Evolutionary conservation across 2,888 invertebrate species (phyloP).

Genomic region (Parascotia fuliginaria): DNA sequence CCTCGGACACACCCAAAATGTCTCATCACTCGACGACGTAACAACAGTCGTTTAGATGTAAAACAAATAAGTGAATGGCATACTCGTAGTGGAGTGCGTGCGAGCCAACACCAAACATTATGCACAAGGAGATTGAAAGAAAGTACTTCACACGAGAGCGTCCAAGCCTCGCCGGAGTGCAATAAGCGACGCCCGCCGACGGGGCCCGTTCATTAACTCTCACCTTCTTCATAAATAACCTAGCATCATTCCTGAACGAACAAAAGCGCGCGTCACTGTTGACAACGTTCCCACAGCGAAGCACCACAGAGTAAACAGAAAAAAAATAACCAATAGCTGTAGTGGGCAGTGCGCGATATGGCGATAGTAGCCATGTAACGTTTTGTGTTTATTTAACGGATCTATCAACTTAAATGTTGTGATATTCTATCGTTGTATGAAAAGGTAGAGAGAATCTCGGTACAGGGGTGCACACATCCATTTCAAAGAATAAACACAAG

Average conservation of each 20-base stretch:
- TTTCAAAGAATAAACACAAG: slow-evolving; percentile 81
- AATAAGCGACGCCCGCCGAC: slow-evolving; percentile 79
- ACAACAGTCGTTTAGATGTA: slow-evolving; percentile 75
- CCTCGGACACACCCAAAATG: slow-evolving; percentile 72
- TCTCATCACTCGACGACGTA: slow-evolving; percentile 61
- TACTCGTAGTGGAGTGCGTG: slow-evolving; percentile 75
- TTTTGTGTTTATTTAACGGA: slow-evolving; percentile 71
- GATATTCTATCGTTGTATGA: slow-evolving; percentile 56
- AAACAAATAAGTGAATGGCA: slow-evolving; percentile 79
- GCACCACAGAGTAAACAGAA: slow-evolving; percentile 56
- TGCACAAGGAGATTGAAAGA: slow-evolving; percentile 83
- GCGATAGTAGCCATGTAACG: slow-evolving; percentile 58
- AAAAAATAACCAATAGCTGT: slow-evolving; percentile 66
- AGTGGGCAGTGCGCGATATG: slow-evolving; percentile 57
- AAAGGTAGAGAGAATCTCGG: slow-evolving; percentile 55
- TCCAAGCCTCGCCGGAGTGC: slow-evolving; percentile 76
- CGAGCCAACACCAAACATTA: slow-evolving; percentile 76
- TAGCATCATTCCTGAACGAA: slow-evolving; percentile 56
- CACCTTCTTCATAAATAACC: slow-evolving; percentile 72
- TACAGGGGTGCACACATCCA: slow-evolving; percentile 71
- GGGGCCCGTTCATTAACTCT: slow-evolving; percentile 78
- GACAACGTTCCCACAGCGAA: slow-evolving; percentile 57
- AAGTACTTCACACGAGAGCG: slow-evolving; percentile 80
- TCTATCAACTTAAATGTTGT: slow-evolving; percentile 66
- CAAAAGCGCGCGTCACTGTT: slow-evolving; percentile 57